Base-by-base conservation (phyloP, 2,797 vertebrate species). In the Chelonia mydas region DNA sequence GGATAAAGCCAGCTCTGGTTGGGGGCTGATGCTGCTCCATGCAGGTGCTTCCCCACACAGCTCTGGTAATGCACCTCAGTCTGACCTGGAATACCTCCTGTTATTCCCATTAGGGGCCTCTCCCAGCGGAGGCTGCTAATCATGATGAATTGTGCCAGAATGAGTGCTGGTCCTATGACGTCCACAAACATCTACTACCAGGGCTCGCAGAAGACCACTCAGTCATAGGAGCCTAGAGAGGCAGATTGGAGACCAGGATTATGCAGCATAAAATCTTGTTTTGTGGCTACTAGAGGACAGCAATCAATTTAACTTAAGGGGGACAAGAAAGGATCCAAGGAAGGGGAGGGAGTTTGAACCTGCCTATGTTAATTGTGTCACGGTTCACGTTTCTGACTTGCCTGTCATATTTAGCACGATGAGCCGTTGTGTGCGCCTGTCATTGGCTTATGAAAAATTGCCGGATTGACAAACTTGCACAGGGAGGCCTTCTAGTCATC, bases 41-140 rank as follows among this genome's bases (percentile, higher is more conserved):
- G 50, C 85, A 93, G 91, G 90, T 88, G 93, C 72, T 96, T 95
- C 90, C 91, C 82, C 51, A 90, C 28, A 1, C 33, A 37, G 53
- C 76, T 45, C 76, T 83, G 92, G 84, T 37, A 77, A 11, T 41
- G 61, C 33, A 80, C 87, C 84, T 92, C 88, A 90, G 53, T 84
- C 85, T 77, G 79, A 93, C 81, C 89, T 89, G 92, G 91, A 78
- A 86, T 92, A 76, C 16, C 45, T 53, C 81, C 84, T 77, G 72
- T 76, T 94, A 53, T 81, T 91, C 61, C 91, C 80, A 86, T 68
- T 49, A 77, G 72, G 51, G 49, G 84, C 79, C 16, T 53, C 51
- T 41, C 68, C 83, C n/a, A 53, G 50, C 51, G 27, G 50, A 50
- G 50, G 78, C 78, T 80, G 78, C 50, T n/a, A 80, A 53, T 17